Base-by-base conservation (phyloP, 1,140 invertebrate species). In the Drosophila kepulauana region DNA sequence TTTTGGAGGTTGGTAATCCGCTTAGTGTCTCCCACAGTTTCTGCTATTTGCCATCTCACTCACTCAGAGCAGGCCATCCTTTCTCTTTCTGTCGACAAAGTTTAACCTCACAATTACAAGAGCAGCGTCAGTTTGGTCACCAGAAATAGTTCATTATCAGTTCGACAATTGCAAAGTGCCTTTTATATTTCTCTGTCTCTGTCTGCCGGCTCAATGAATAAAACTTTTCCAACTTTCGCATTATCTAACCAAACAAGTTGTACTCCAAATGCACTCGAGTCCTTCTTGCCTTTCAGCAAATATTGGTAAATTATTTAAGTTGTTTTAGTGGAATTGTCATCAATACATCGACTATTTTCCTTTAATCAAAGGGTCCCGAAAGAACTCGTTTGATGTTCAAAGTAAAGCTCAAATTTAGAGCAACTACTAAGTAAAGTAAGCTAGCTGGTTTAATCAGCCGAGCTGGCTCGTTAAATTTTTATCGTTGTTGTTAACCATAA, bases 1-100 rank as follows among this genome's bases (percentile, higher is more conserved):
- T 38, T 81, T 71, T 87, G 70, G 67, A 38, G 67, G 41, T 43
- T 43, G 5, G 61, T 87, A 86, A 86, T 87, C 82, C 82, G 82
- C 82, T 86, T 86, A 87, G 64, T 41, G 30, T 35, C 30, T 33
- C 6, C 28, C 35, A 30, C 49, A 25, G 20, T 25, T 25, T 25
- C 20, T 25, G 20, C 20, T 25, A 25, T 25, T 25, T 25, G 2
- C 3, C 6, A 10, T 8, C 28, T 63, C 10, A 13, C 35, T 41
- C 7, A 3, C 8, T 28, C 1, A 2, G 28, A 33, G 15, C 16
- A 8, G 16, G 3, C 46, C 38, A 33, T 52, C 38, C 45, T 16
- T 25, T 25, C 30, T 35, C 15, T 38, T 49, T 20, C 16, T 28
- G 4, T 35, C 45, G 28, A n/a, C 30, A 75, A 75, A 58, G 51